phyloP scores from a whole-genome alignment of 2,113 vertebrate species.

The Coryphaenoides rupestris region DNA sequence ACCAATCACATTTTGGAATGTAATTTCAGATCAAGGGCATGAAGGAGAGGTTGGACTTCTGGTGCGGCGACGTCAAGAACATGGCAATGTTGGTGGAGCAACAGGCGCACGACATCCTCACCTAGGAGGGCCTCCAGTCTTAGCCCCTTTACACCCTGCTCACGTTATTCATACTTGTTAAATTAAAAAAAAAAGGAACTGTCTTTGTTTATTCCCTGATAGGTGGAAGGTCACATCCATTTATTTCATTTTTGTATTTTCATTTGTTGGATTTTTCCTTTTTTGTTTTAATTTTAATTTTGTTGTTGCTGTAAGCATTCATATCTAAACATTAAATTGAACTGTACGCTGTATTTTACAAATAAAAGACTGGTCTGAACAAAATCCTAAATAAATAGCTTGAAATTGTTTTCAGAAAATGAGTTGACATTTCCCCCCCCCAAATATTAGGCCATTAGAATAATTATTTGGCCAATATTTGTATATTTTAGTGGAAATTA shows the following conservation, averaged over 20 bases:
- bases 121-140: slow-evolving; percentile 60
- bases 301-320: slow-evolving; percentile 26
- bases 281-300: slow-evolving; percentile 13
- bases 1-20: neutral
- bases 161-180: neutral
- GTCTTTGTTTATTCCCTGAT: neutral
- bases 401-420: neutral
- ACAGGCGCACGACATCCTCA: slow-evolving; percentile 96
- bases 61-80: slow-evolving; percentile 94
- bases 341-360: slow-evolving; percentile 38
- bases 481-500: too few species aligned
- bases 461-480: too few species aligned
- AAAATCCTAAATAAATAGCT: slow-evolving; percentile 2
- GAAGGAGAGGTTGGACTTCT: slow-evolving; percentile 94
- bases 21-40: slow-evolving; percentile 89
- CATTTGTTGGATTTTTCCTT: slow-evolving; percentile 12
- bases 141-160: neutral
- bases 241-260: slow-evolving; percentile 17
- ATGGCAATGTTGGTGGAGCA: slow-evolving; percentile 98
- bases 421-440: too few species aligned
- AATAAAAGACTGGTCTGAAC: slow-evolving; percentile 32
- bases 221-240: neutral
- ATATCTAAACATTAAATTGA: slow-evolving; percentile 31
- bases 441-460: too few species aligned
- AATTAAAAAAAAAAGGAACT: neutral